A percentile compares a stretch with the other conserved stretches of the same genome.
These are phyloP conservation scores for Aramus guarauna DNA, from an alignment of 2,113 vertebrate species.

Conservation along the genomic window DNA sequence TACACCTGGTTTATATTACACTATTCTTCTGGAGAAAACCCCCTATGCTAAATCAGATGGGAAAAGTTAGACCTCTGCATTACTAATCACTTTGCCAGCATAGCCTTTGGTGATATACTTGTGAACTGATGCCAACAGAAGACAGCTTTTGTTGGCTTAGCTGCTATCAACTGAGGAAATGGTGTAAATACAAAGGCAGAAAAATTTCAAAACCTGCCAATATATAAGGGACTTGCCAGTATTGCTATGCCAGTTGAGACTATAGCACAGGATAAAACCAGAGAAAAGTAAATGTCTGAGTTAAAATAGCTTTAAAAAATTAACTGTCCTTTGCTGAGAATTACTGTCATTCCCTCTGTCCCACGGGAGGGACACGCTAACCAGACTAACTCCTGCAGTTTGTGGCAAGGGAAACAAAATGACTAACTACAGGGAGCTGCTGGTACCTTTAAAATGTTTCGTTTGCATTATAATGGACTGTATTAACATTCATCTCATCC, in stretches of 20 bases:
- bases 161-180: not conserved
- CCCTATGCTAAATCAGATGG: not conserved
- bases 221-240: not conserved
- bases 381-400: not conserved
- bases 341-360: not conserved
- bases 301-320: not conserved
- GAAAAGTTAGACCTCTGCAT: not conserved
- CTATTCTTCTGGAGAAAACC: not conserved
- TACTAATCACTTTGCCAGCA: not conserved
- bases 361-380: not conserved
- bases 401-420: not conserved
- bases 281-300: not conserved
- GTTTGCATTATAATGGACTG: not conserved
- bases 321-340: not conserved
- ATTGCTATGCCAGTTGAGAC: not conserved
- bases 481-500: not conserved
- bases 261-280: not conserved
- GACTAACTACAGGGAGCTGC: not conserved
- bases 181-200: not conserved
- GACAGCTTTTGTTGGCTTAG: not conserved
- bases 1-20: not conserved
- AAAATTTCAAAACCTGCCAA: not conserved
- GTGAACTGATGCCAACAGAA: not conserved
- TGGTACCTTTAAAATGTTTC: not conserved
- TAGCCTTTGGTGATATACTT: not conserved